Evolutionary conservation across 2,113 vertebrate genomes (phyloP), one percentile per base, ranked within the genome.

Genomic region (Chascanopsetta lugubris): DNA sequence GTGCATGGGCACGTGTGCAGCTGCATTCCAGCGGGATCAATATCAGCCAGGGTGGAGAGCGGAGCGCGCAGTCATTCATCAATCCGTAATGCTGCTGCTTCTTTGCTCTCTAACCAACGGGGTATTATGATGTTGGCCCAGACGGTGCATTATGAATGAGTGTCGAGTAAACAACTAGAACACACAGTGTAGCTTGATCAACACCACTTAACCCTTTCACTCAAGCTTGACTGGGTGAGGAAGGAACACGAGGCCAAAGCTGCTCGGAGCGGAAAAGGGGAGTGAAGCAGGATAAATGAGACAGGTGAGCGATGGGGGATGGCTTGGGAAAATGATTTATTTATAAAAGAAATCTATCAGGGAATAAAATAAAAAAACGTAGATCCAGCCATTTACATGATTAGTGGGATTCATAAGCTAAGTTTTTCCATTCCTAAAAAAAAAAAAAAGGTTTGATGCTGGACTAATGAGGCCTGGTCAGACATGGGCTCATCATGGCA

Each of bases 11-110:
- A 36, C 49, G 57, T 12, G 53, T 5, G 66, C 8, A 61, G 53
- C 56, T 56, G 63, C 57, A 27, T 68, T 74, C 66, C 69, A 48
- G 50, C 12, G 59, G 80, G 79, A 90, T 90, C 87, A 77, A 90
- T 91, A 88, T 80, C 75, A 79, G 47, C 83, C 77, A 66, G 77
- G 65, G 63, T 22, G 63, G 74, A 71, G 78, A 75, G 75, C 82
- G 83, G 86, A 83, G 79, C 87, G 70, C 20, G 6, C 77, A 59
- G 60, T 59, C 79, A 75, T 82, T 85, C 84, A 79, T 89, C 78
- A 88, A 77, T 88, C 85, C 38, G 75, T 84, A 86, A 69, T 42
- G 30, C 51, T 47, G 60, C 80, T 59, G 77, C 80, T 57, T 78
- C 75, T 63, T 50, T 79, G 77, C 71, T 80, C 82, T 74, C 72